Evolutionary conservation across 2,797 vertebrate genomes (phyloP), one percentile per base, ranked within the genome.

Genomic region (Astyanax mexicanus): DNA sequence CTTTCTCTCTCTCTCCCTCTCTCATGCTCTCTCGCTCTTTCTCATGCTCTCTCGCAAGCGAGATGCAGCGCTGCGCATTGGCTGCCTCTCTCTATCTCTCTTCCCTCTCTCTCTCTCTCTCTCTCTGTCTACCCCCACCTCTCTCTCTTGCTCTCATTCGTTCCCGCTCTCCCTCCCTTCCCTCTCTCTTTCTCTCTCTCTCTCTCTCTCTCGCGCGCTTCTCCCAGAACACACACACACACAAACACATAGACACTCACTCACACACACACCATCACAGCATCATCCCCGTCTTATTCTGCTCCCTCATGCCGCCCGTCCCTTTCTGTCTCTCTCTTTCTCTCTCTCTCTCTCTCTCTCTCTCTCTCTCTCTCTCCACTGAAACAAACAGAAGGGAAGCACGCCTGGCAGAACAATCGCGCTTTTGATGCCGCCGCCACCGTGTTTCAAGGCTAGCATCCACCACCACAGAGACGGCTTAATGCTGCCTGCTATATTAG

Each of bases 1-100:
- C 66, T 47, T 81, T 54, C 62, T 78, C 79, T 68, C 82, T 51
- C 78, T 37, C 69, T 21, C 58, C 68, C 70, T 38, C 25, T 54
- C 65, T 25, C 73, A 66, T 64, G 21, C 80, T 71, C 75, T 74
- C 72, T 69, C 72, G 47, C 79, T 58, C 55, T 35, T 40, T 45
- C 55, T 74, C n/a, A n/a, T n/a, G n/a, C 74, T 71, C 75, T 69
- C 61, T 66, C 76, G 57, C 57, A 86, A 88, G 86, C 89, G 92
- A 86, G 89, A 91, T 90, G 86, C 91, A 86, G 86, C 80, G 87
- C 91, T 91, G 89, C 88, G 85, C 90, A 92, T 91, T 92, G 91
- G 91, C 91, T 92, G 89, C 71, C 79, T 81, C 73, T 37, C 45
- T 72, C 58, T 40, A 57, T 55, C 38, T 23, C 64, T 66, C 52